Evolutionary conservation across 2,888 invertebrate genomes (phyloP), one percentile per base, ranked within the genome.

Genomic region (Himalopsyche tibetana): DNA sequence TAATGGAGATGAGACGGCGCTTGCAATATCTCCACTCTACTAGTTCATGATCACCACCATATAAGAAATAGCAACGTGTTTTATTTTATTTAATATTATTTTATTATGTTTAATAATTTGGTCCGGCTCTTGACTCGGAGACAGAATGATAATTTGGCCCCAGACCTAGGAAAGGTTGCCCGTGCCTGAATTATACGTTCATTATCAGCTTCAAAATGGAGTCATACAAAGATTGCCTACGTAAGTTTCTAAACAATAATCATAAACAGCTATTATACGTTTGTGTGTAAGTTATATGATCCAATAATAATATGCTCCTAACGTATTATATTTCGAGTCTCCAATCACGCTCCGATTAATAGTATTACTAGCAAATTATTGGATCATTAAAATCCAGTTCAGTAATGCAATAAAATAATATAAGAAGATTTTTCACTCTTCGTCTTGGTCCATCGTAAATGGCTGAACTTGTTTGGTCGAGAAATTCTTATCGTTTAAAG

Each of bases 361-460:
- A 69, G 3, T 74, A 74, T 74, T 38, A 38, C 74, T 36, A 38
- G 74, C 74, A 74, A 74, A 74, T 74, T 74, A 74, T 74, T 74
- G 38, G 38, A 28, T 74, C 74, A 74, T 74, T 74, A 74, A 74
- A 74, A 74, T 74, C 38, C 74, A 74, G 74, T 74, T 74, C 74
- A 74, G 74, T 74, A 74, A 74, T 74, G 36, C 12, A 74, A 19
- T 74, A 36, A 36, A 74, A 74, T 28, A 0, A 36, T 74, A 74
- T 74, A 38, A 74, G 38, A 74, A 2, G 36, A 74, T 74, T 74
- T 74, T 74, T 74, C 74, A 74, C 74, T 38, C 8, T 45, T 45
- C 74, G 38, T 36, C 38, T 36, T 36, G 74, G 38, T 36, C 36
- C 74, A 74, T 74, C 15, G 15, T 74, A 74, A 74, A 74, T 74